phyloP scores from a whole-genome alignment of 2,113 vertebrate species.

The Enhydra lutris region DNA sequence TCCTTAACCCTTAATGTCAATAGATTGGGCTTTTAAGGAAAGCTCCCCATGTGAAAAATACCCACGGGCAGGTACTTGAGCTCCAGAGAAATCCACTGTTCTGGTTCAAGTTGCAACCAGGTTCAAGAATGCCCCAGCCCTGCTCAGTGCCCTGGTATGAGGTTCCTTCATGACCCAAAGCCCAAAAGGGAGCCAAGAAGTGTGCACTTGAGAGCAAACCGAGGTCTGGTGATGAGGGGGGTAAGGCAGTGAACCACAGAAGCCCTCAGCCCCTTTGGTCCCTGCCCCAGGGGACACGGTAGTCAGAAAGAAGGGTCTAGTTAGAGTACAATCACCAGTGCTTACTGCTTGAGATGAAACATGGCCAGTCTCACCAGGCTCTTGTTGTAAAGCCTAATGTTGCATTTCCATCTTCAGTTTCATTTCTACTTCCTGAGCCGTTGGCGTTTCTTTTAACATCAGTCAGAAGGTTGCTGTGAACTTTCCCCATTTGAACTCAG shows the following conservation, averaged over 20 bases:
- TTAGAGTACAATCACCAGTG: not conserved
- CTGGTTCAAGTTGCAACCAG: not conserved
- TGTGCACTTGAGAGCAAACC: not conserved
- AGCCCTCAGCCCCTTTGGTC: not conserved
- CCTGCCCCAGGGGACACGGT: rapidly evolving
- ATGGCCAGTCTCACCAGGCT: not conserved
- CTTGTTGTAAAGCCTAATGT: not conserved
- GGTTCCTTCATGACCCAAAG: not conserved
- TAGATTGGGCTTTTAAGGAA: not conserved
- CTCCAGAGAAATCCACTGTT: not conserved
- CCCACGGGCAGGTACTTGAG: not conserved
- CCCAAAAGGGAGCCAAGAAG: not conserved
- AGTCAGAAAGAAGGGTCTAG: not conserved
- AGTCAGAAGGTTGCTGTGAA: not conserved
- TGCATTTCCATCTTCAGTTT: not conserved
- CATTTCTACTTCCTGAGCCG: not conserved
- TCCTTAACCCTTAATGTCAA: not conserved
- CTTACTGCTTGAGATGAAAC: not conserved
- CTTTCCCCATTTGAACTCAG: not conserved
- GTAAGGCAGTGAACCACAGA: rapidly evolving
- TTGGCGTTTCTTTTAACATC: constrained; percentile 20
- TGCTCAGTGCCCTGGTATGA: not conserved
- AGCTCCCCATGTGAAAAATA: not conserved
- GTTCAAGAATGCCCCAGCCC: not conserved
- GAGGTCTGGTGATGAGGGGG: not conserved